Conservation (phyloP, 1,140 invertebrate species). For the Carcinoscorpius rotundicauda region DNA sequence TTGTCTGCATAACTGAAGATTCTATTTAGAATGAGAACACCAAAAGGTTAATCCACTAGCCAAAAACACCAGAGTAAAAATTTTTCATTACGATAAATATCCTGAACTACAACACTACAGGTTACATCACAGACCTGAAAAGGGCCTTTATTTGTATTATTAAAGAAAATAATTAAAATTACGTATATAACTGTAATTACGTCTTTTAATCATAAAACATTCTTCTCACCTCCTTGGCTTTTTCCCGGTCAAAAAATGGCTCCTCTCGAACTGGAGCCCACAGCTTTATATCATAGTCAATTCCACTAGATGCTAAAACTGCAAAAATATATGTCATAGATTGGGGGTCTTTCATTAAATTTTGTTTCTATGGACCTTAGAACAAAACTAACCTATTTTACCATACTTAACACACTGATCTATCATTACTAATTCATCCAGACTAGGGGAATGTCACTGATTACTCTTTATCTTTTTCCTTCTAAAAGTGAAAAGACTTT, state of each 20-base stretch:
- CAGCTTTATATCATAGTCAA: constrained; percentile 80
- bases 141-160: not conserved
- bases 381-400: no score
- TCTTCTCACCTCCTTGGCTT: constrained; percentile 53
- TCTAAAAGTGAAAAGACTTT: no score
- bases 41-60: no score
- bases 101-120: not conserved
- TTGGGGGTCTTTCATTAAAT: no score
- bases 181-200: constrained; percentile 5
- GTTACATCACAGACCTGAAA: no score
- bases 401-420: no score
- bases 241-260: constrained; percentile 47
- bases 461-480: no score
- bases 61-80: not conserved
- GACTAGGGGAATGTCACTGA: no score
- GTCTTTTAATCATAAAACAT: not conserved
- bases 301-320: constrained; percentile 71
- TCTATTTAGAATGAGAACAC: no score
- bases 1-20: no score
- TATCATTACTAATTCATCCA: no score
- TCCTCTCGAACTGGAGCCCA: constrained; percentile 57
- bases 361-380: no score
- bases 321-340: constrained; percentile 12
- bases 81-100: not conserved
- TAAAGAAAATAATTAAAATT: not conserved